Base-by-base conservation (phyloP, 2,888 invertebrate genomes). In the Ornithoptera alexandrae region DNA sequence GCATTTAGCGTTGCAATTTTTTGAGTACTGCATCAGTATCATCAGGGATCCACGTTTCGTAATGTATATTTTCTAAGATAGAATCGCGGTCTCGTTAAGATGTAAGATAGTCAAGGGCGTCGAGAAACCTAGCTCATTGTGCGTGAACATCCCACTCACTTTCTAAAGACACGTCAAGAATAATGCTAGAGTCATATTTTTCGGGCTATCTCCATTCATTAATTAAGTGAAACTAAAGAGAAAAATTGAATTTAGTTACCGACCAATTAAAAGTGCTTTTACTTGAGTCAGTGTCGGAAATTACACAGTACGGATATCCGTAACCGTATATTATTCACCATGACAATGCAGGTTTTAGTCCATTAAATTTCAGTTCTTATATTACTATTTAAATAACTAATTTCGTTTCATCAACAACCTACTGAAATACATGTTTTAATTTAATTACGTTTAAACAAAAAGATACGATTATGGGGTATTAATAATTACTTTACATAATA, bases 221-320 rank as follows among this genome's bases (percentile, higher is more conserved):
- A 88, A 86, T 88, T 86, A 83, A 82, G 81, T 78, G 82, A 85
- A 87, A 89, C 85, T 88, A 87, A 87, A 30, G 22, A 66, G 58
- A 15, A 53, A 46, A 46, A 15, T 15, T 15, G 42, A 84, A 81
- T 84, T 80, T 87, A 79, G 83, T 89, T 85, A 86, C 80, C 73
- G 75, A 72, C 81, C 81, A 90, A 91, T 90, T 92, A 91, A 86
- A 85, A 86, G 75, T 79, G 77, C 78, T 79, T 72, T 73, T 76
- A 80, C 80, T 82, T 79, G 84, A 86, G 87, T 85, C 83, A 86
- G 83, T 85, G 78, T 85, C 82, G 85, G 87, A 88, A 89, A 84
- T 84, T 24, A 58, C n/a, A 22, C 22, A 58, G 7, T 58, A 22
- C 20, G 12, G 10, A n/a, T 58, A 60, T 36, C 30, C 3, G n/a